Evolutionary conservation across 2,113 vertebrate species (phyloP), one percentile per base, ranked within the genome.

Genomic region (Mirza zaza): DNA sequence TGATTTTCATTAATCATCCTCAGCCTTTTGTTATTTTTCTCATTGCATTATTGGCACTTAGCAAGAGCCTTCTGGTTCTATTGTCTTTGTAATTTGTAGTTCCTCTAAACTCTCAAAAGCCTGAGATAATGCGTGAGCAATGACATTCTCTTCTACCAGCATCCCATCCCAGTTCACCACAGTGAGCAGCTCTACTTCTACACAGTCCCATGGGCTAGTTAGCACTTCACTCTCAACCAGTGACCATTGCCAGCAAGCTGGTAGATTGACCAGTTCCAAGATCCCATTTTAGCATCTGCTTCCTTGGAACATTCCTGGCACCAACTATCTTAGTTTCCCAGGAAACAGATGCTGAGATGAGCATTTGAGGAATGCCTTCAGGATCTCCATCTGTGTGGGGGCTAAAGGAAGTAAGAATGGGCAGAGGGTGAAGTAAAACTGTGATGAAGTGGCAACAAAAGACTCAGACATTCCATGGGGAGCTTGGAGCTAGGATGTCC

Each of bases 401-500:
- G 45, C 20, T 3, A 29, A 50, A 77, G 27, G 27, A 97, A 93
- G 20, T 25, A 50, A 59, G 42, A 57, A n/a, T 73, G 57, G 3
- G 5, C 23, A 67, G 25, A 86, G 32, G 27, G 27, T 29, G 11
- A 18, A 79, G 9, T 20, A n/a, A 29, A 39, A 1, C 18, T 52
- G 6, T 36, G 6, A 27, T 55, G 9, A 70, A 55, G 11, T 59
- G 34, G 8, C 14, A 77, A 32, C 6, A 76, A 67, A 84, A 18
- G 3, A 39, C 11, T 34, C 48, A 59, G 20, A 5, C 15, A 10
- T 17, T 71, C 18, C 4, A 29, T 5, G 3, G 12, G 15, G 34
- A 18, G 2, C 36, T 32, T 87, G 45, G 42, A 82, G 8, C 0
- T 10, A 7, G 6, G 3, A 6, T 7, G 4, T 15, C 2, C 32